Conservation (phyloP, 2,797 vertebrate species). For the Loris lydekkerianus region DNA sequence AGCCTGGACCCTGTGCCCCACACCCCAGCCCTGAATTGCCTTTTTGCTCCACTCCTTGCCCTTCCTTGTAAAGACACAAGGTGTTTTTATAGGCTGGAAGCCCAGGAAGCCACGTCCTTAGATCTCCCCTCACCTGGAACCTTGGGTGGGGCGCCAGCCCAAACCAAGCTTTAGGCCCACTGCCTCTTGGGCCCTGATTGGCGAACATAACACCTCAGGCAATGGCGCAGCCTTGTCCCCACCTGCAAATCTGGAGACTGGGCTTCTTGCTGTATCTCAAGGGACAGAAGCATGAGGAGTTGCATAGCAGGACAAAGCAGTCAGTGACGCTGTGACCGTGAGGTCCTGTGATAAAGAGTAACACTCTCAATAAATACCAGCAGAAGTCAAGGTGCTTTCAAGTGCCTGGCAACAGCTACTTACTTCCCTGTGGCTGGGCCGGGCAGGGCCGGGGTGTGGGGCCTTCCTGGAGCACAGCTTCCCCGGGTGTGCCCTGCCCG, state of each 20-base stretch:
- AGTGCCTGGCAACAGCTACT: background rate
- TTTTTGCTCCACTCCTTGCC: background rate
- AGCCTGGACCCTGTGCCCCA: background rate
- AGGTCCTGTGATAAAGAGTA: background rate
- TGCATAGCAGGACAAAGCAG: background rate
- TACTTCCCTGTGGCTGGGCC: rapidly evolving
- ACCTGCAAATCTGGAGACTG: background rate
- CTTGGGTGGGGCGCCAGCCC: background rate
- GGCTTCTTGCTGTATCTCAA: background rate
- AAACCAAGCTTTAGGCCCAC: background rate
- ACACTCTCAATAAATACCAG: too few species aligned
- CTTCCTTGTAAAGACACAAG: background rate
- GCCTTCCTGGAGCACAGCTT: background rate
- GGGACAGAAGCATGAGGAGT: background rate
- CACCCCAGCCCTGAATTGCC: background rate
- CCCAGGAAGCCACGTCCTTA: background rate
- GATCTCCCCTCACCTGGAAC: background rate
- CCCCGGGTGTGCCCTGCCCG: background rate
- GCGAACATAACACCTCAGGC: background rate
- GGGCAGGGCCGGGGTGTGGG: too few species aligned
- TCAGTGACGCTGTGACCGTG: background rate
- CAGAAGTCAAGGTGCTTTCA: background rate
- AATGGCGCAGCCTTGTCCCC: background rate
- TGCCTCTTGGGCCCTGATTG: background rate
- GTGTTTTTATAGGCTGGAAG: background rate